A percentile compares a stretch with the other conserved stretches of the same genome.
phyloP scores from a whole-genome alignment of 2,888 invertebrate genomes.

The Holacanthella duospinosa region DNA sequence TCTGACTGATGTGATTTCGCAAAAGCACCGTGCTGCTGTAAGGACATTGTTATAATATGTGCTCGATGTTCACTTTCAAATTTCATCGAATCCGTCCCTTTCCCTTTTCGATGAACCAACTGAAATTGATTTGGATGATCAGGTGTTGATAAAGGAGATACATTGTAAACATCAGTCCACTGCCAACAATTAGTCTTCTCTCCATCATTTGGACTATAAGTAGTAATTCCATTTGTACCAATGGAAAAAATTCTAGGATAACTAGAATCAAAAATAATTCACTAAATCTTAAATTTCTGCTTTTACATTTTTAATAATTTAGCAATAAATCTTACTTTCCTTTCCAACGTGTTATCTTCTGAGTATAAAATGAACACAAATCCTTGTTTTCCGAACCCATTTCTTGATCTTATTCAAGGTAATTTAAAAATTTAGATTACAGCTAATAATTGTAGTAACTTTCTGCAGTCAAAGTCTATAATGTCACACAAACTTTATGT shows the following conservation, averaged over 20 bases:
- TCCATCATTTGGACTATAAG: constrained; percentile 83
- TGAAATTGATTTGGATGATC: constrained; percentile 46
- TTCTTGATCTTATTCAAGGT: no score
- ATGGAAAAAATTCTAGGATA: constrained; percentile 96
- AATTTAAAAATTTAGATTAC: no score
- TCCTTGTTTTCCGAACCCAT: constrained; percentile 81
- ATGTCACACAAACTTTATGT: no score
- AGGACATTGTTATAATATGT: constrained; percentile 81
- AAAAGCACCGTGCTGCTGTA: constrained; percentile 67
- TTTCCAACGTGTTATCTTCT: constrained; percentile 92
- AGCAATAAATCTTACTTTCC: constrained; percentile 80
- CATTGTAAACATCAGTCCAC: constrained; percentile 66
- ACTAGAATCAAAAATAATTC: constrained; percentile 44
- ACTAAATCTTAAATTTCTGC: neutral
- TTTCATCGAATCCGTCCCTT: constrained; percentile 85
- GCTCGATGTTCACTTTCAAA: constrained; percentile 93
- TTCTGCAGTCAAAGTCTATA: no score
- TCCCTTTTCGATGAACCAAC: constrained; percentile 58
- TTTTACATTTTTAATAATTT: neutral
- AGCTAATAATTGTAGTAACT: no score
- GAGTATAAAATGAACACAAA: constrained; percentile 91
- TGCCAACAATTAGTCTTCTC: constrained; percentile 91
- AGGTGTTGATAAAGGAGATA: constrained; percentile 47
- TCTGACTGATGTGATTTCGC: constrained; percentile 34
- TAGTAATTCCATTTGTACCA: constrained; percentile 88